Conservation (phyloP, 2,113 vertebrate genomes). For the Lethenteron reissneri region DNA sequence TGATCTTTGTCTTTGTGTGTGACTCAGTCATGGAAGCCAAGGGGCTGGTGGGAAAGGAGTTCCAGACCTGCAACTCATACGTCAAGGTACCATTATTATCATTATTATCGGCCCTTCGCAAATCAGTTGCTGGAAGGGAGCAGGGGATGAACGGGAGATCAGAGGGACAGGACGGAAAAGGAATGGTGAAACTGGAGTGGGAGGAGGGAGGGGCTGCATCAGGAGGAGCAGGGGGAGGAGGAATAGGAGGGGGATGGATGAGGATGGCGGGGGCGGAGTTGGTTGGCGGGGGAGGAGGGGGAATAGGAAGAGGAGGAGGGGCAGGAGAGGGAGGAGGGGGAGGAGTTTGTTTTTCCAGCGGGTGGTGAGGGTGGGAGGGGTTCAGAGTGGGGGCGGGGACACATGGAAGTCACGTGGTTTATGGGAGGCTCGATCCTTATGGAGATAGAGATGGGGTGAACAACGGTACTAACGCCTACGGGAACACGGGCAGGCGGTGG, state of each 20-base stretch:
- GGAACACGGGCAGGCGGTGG: too few species aligned
- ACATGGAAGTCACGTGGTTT: too few species aligned
- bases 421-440: too few species aligned
- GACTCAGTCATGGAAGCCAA: constrained; percentile 2
- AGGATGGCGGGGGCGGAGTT: background rate
- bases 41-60: background rate
- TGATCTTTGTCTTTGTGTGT: background rate
- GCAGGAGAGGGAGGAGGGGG: background rate
- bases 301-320: background rate
- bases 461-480: too few species aligned
- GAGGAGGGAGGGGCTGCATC: background rate
- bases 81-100: background rate
- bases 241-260: background rate
- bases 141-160: too few species aligned
- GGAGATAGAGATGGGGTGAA: too few species aligned
- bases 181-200: background rate
- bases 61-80: background rate
- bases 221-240: background rate
- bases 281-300: background rate
- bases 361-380: too few species aligned
- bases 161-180: background rate
- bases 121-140: too few species aligned
- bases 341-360: too few species aligned
- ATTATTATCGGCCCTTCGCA: too few species aligned
- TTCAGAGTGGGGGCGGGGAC: too few species aligned